Base-by-base conservation (phyloP, 2,888 invertebrate genomes). In the Callimorpha dominula region DNA sequence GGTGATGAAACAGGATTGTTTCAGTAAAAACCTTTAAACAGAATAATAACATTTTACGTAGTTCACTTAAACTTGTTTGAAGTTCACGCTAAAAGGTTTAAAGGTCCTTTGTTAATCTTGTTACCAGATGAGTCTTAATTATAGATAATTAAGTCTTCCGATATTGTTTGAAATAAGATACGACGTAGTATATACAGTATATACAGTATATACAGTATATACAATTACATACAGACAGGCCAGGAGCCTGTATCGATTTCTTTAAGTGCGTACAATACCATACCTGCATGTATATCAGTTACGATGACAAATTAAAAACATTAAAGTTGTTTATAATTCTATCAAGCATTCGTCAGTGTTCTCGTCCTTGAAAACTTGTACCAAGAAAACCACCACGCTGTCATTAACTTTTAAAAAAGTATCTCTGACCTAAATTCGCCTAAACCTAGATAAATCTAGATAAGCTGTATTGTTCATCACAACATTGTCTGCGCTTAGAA, bases 81-180 rank as follows among this genome's bases (percentile, higher is more conserved):
- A 50, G 65, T 40, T 65, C 65, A 17, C 31, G 40, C 65, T 40
- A 11, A 15, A 49, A 65, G 65, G 31, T 65, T 65, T 65, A 31
- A 65, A n/a, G n/a, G n/a, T 65, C 50, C 65, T 31, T 49, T 49
- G 49, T 65, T 65, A 65, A 65, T 65, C 49, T 65, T 49, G 65
- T 31, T 49, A 46, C 49, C 15, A 20, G 65, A 49, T 65, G 31
- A 49, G 49, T 49, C 8, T n/a, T 65, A 49, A 65, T 65, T 49
- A 31, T 1, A 31, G 49, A 15, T 65, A 65, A 65, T 65, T 65
- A 65, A 49, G 65, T 20, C 31, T 49, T 20, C 49, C 8, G 31
- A 17, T 4, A 9, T 31, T 31, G 9, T n/a, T 49, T 49, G 15
- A 49, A 31, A 31, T 9, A 12, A 46, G 20, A 65, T 8, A 17